Conservation (phyloP, 2,113 vertebrate species). For the Candoia aspera region DNA sequence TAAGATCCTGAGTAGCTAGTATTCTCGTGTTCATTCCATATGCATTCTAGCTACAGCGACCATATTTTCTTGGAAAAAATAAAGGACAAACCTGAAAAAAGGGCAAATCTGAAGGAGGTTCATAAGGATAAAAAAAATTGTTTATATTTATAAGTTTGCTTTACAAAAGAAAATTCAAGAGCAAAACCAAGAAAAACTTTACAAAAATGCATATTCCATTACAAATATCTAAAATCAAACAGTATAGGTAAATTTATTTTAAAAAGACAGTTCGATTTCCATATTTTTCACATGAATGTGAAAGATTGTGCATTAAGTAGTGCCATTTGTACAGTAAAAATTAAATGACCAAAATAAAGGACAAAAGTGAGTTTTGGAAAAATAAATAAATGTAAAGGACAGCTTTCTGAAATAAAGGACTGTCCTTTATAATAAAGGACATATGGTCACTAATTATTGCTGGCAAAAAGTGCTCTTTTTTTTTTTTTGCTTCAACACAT, state of each 20-base stretch:
- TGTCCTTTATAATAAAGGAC: too few relatives aligned
- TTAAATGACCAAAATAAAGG: background rate
- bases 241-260: background rate
- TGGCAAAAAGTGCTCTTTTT: background rate
- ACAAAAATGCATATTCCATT: background rate
- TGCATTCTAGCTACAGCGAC: background rate
- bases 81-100: background rate
- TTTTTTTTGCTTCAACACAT: background rate
- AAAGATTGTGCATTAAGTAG: background rate
- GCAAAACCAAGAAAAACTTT: background rate
- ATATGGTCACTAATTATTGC: background rate
- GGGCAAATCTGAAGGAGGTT: background rate
- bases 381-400: too few relatives aligned
- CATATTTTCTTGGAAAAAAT: background rate
- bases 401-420: too few relatives aligned
- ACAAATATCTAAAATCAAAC: background rate
- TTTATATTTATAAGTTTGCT: background rate
- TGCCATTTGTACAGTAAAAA: background rate
- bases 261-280: background rate
- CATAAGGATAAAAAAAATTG: background rate
- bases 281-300: background rate
- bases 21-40: background rate
- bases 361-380: background rate
- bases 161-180: background rate
- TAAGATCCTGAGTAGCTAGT: background rate